Evolutionary conservation across 1,140 invertebrate species (phyloP).

Genomic region (Aphis craccivora): DNA sequence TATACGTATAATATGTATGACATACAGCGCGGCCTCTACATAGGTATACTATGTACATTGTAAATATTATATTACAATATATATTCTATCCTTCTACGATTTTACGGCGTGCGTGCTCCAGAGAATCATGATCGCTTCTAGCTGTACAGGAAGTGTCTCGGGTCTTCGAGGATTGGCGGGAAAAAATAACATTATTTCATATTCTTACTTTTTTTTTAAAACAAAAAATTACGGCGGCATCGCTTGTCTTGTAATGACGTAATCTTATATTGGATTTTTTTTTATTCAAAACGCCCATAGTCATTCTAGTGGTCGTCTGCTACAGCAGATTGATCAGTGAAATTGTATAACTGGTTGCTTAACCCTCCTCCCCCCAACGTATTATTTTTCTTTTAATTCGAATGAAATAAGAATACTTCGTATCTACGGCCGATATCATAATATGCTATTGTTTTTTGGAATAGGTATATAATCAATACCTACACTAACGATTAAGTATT

Average conservation of each 20-base stretch:
- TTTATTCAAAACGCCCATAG: conserved; percentile 33
- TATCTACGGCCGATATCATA: background rate
- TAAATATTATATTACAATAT: background rate
- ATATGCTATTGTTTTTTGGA: background rate
- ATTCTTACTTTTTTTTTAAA: conserved; percentile 15
- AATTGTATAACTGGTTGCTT: conserved; percentile 25
- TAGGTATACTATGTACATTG: background rate
- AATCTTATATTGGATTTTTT: conserved; percentile 11
- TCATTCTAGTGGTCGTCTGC: background rate
- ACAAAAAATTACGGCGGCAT: background rate
- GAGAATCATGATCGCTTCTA: conserved; percentile 49
- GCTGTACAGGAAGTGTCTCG: conserved; percentile 49
- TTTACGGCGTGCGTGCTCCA: background rate
- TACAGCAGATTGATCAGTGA: conserved; percentile 25
- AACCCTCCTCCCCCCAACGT: background rate
- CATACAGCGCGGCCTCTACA: background rate
- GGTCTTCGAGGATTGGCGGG: background rate
- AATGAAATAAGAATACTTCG: background rate
- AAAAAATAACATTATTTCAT: conserved; percentile 15
- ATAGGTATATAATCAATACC: background rate
- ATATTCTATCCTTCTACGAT: background rate
- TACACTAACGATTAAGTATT: background rate
- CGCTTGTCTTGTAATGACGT: conserved; percentile 17
- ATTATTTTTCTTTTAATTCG: background rate
- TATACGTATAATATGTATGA: background rate